phyloP scores from a whole-genome alignment of 2,888 invertebrate genomes.

The Slavum lentiscoides region DNA sequence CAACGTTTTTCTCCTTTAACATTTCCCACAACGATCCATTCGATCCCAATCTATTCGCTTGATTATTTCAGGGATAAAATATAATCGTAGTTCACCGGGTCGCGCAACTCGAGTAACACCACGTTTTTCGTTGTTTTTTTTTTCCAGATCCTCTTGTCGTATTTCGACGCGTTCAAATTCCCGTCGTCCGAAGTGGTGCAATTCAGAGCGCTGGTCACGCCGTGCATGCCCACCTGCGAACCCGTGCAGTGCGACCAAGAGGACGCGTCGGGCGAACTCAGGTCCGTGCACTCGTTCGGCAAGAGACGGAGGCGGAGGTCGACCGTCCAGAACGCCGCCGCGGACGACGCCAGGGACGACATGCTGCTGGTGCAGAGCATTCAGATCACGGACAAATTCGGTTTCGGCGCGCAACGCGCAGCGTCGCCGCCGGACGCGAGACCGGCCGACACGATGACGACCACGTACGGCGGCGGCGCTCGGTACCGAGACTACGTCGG shows the following conservation, averaged over 20 bases:
- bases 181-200: constrained; percentile 93
- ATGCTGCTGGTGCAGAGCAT: constrained; percentile 87
- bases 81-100: no score
- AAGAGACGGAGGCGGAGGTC: constrained; percentile 58
- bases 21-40: no score
- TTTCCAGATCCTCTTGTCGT: constrained; percentile 76
- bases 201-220: constrained; percentile 92
- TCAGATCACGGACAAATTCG: constrained; percentile 90
- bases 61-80: no score
- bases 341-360: constrained; percentile 69
- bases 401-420: constrained; percentile 62
- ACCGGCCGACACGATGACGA: constrained; percentile 16
- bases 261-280: constrained; percentile 68
- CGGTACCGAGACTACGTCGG: constrained; percentile 55
- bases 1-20: no score
- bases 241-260: constrained; percentile 87
- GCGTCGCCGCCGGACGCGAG: constrained; percentile 28
- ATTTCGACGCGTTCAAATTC: constrained; percentile 96
- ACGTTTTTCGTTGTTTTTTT: no score
- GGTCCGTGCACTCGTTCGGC: constrained; percentile 64
- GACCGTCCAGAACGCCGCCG: constrained; percentile 54
- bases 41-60: no score
- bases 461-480: constrained; percentile 34
- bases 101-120: no score
- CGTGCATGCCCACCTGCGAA: constrained; percentile 90